Percentiles rank a stretch among this genome's conserved stretches.
Conservation (phyloP, 35 echinoderm and acorn worm species). For the Ophioderma brevispina region DNA sequence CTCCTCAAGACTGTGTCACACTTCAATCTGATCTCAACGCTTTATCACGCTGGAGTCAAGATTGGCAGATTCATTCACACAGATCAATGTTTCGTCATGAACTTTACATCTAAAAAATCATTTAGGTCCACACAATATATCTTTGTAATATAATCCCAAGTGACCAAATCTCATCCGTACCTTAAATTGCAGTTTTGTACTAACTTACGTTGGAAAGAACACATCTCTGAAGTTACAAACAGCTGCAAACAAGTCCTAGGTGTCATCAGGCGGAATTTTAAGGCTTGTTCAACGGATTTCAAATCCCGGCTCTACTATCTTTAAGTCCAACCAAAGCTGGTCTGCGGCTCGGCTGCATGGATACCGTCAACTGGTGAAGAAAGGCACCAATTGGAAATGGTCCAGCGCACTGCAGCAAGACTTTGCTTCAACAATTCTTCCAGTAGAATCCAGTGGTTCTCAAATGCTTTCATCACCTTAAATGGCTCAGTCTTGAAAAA, state of each 20-base stretch:
- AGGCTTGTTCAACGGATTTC: background rate
- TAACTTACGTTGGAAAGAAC: too few relatives aligned
- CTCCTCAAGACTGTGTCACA: too few relatives aligned
- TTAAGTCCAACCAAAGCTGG: background rate
- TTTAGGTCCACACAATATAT: too few relatives aligned
- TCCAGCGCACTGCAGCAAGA: background rate
- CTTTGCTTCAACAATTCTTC: background rate
- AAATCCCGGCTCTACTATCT: background rate
- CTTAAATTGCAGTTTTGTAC: too few relatives aligned
- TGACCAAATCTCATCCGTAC: too few relatives aligned
- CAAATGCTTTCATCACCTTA: background rate
- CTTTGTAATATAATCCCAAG: too few relatives aligned
- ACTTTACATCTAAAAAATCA: too few relatives aligned
- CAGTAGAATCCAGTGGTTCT: background rate
- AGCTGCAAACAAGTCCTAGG: background rate
- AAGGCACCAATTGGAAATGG: background rate
- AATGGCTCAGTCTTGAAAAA: background rate
- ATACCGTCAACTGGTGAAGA: background rate
- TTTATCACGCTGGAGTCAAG: too few relatives aligned
- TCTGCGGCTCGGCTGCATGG: background rate
- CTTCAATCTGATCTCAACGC: too few relatives aligned
- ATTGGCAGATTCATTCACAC: too few relatives aligned
- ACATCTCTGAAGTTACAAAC: too few relatives aligned
- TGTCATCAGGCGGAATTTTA: background rate
- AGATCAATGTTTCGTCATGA: too few relatives aligned